phyloP scores from a whole-genome alignment of 2,797 vertebrate species.

The Pangasius mekongensis region DNA sequence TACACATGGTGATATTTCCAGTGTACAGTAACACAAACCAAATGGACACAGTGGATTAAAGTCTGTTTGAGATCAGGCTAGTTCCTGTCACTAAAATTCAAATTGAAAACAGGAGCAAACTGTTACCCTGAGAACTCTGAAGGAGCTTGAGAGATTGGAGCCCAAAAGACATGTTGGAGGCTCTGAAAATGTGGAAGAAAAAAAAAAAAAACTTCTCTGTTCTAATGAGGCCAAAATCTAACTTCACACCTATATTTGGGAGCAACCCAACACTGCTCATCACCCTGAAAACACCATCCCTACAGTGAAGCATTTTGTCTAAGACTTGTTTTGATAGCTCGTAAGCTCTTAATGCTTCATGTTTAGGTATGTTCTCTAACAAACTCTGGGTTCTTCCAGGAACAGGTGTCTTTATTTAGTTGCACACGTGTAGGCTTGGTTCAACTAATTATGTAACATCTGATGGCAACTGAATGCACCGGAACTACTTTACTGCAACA shows the following conservation, averaged over 20 bases:
- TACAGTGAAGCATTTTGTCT: neutral
- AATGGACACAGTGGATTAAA: neutral
- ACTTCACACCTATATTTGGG: neutral
- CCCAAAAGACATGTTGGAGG: neutral
- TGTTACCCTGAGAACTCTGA: neutral
- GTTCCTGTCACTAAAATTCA: neutral
- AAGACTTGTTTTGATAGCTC: neutral
- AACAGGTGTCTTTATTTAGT: neutral
- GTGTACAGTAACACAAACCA: neutral
- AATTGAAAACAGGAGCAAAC: neutral
- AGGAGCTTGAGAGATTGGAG: neutral
- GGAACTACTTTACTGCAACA: neutral
- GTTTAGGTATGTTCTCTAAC: neutral
- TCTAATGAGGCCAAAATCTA: neutral
- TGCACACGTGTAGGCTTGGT: neutral
- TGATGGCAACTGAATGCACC: neutral
- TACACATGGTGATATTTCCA: constrained; percentile 3
- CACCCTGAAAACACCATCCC: neutral
- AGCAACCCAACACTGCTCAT: neutral
- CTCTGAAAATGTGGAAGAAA: neutral
- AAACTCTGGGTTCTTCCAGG: neutral
- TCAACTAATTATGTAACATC: neutral
- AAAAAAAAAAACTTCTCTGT: neutral
- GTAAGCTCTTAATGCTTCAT: neutral
- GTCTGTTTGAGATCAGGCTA: neutral